These are phyloP conservation scores for Drosophila trapezifrons DNA, from an alignment of 1,140 invertebrate species.

Conservation along the genomic window DNA sequence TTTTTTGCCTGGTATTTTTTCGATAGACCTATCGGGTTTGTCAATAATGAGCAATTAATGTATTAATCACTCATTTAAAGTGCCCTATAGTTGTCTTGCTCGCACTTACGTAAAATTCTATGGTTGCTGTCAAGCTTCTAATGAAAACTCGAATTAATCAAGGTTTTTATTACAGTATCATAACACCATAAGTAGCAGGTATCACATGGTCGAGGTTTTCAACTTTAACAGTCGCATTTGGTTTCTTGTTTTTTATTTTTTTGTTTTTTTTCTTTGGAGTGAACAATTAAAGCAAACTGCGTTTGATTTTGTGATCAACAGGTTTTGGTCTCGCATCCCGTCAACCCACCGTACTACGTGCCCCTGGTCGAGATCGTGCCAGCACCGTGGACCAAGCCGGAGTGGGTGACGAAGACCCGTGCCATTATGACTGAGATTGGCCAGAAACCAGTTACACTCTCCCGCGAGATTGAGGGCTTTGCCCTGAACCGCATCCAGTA, in stretches of 20 bases:
- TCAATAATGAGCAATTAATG: no score
- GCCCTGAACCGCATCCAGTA: conserved; percentile 98
- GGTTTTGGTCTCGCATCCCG: conserved; percentile 91
- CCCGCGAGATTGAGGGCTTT: conserved; percentile 95
- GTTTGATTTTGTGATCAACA: conserved; percentile 39
- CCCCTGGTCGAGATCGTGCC: conserved; percentile 97
- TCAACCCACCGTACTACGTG: conserved; percentile 98
- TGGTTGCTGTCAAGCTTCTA: no score
- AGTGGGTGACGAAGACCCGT: conserved; percentile 86
- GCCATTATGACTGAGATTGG: conserved; percentile 94
- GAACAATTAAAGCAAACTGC: conserved; percentile 5
- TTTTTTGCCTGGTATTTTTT: no score
- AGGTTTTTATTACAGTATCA: no score
- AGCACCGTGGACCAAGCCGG: conserved; percentile 92
- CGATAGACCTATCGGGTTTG: no score
- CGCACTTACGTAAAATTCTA: no score
- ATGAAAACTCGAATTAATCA: no score
- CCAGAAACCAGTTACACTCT: conserved; percentile 93
- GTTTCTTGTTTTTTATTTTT: not conserved
- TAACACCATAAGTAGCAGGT: not conserved
- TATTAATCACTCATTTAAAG: no score
- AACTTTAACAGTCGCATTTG: not conserved
- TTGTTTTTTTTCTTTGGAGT: not conserved
- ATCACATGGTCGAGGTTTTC: not conserved
- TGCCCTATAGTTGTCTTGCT: no score